A percentile compares a stretch with the other conserved stretches of the same genome.
Conservation (phyloP, 2,888 invertebrate species). For the Archips crataeganus region DNA sequence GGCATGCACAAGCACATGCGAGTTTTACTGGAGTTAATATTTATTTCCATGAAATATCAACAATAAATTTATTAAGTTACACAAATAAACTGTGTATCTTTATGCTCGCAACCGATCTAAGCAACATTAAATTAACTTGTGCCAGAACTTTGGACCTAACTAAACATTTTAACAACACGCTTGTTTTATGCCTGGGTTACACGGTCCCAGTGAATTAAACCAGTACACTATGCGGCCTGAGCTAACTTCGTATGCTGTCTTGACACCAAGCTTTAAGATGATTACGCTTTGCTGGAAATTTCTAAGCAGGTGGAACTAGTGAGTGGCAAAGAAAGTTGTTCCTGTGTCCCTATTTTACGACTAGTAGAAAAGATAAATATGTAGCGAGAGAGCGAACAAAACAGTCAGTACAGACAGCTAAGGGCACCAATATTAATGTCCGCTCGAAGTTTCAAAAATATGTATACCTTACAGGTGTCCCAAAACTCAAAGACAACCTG, state of each 20-base stretch:
- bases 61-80: not conserved
- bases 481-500: too few relatives aligned
- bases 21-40: not conserved
- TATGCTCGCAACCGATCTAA: conserved; percentile 6
- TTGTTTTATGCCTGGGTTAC: not conserved
- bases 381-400: too few relatives aligned
- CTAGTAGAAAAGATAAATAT: not conserved
- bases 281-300: too few relatives aligned
- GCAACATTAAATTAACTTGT: conserved; percentile 11
- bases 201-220: not conserved
- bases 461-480: too few relatives aligned
- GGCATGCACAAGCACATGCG: not conserved
- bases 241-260: not conserved
- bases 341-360: not conserved
- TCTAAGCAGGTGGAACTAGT: not conserved
- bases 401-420: too few relatives aligned
- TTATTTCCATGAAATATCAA: not conserved
- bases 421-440: too few relatives aligned
- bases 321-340: not conserved
- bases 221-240: not conserved
- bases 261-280: too few relatives aligned
- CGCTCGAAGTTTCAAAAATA: too few relatives aligned
- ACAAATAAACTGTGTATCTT: not conserved
- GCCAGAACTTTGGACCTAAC: not conserved
- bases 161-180: conserved; percentile 4